Evolutionary conservation across 2,113 vertebrate species (phyloP), one percentile per base, ranked within the genome.

Genomic region (Pelobates fuscus): DNA sequence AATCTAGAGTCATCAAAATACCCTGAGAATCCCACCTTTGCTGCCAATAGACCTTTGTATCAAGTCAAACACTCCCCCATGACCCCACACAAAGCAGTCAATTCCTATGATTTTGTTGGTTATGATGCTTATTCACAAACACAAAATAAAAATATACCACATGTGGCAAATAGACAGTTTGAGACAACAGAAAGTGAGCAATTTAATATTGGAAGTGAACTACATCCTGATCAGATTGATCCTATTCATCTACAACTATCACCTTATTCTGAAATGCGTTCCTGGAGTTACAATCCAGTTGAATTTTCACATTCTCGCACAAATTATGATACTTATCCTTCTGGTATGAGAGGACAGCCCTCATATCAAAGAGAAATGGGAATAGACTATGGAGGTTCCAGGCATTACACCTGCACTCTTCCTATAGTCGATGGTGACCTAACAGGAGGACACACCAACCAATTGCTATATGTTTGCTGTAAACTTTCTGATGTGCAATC

Each of bases 271-370:
- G 43, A 72, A 72, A 54, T 27, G 23, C 58, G 63, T 54, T 46
- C 59, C 18, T 49, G 59, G 70, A 18, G 2, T 26, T 54, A 72
- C 44, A 72, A 63, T 63, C 58, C 59, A 30, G 43, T 32, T 27
- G 59, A 24, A 8, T 32, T 32, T 62, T 24, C 20, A 29, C 30
- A 14, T 30, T 17, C 29, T 5, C 70, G 49, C 21, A 3, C 26
- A 29, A 54, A 52, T n/a, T 63, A 62, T 52, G 58, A 26, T 32
- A 32, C n/a, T 15, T 54, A 72, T 63, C 58, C 70, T 63, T 72
- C 70, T 12, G 44, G 60, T 25, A 52, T 72, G 25, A 63, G 60
- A 63, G 43, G 43, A 2, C 59, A 63, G 5, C 20, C 21, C 8
- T 8, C 60, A 2, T 32, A 63, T 63, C 70, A 32, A 5, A 62